Base-by-base conservation (phyloP, 2,113 vertebrate species). In the Thomomys bottae region DNA sequence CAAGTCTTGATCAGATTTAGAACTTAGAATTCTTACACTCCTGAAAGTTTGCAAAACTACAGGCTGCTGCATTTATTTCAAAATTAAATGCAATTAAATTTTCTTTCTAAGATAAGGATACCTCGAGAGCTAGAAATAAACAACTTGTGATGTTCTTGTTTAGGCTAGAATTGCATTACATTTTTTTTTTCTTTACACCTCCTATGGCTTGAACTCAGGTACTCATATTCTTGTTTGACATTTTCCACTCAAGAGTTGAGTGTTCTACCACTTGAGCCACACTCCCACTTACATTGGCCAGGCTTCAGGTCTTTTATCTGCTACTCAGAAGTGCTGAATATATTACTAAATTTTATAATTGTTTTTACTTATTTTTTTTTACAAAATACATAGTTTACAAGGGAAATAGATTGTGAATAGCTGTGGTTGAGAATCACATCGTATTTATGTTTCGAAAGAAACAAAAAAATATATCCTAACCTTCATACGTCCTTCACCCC, bases 371-470 rank as follows among this genome's bases (percentile, higher is more conserved):
- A 45, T 87, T 71, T 89, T 61, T 88, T 68, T 17, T 57, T 26
- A 76, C 10, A 90, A 82, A 80, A 80, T 86, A 26, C 8, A 63
- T 6, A 7, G 18, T 45, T 61, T 28, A 21, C 32, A n/a, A 73
- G 72, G 34, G 88, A 90, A 85, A 86, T 28, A n/a, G 23, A 71
- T 66, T 84, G 89, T 57, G 77, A 80, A 30, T 59, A 28, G 70
- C 61, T n/a, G 79, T 38, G 38, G 24, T 86, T 71, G 75, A n/a
- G 24, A 61, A 75, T 71, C n/a, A 68, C n/a, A 61, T 20, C 12
- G 32, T 77, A 72, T 66, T 84, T 80, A 71, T 4, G 49, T 67
- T 82, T 85, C 82, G 32, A 90, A 92, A 82, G 26, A 40, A 28
- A 71, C 30, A 57, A 57, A 80, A 77, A 79, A 71, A 63, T 5